Base-by-base conservation (phyloP, 2,888 invertebrate species). In the Lordiphosa andalusiaca region DNA sequence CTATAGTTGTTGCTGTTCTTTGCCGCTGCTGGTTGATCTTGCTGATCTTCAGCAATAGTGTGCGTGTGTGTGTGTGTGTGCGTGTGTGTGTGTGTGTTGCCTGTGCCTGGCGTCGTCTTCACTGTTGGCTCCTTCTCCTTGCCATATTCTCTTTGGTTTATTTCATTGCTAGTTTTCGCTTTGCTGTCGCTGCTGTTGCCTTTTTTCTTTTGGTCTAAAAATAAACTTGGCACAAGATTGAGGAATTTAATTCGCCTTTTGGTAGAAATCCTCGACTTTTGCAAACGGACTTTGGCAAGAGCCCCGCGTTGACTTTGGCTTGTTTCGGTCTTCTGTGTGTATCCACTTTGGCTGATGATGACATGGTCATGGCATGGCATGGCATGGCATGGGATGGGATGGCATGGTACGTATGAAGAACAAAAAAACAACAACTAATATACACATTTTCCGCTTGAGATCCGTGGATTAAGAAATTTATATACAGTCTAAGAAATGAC, bases 221-320 rank as follows among this genome's bases (percentile, higher is more conserved):
- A 85, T 85, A 84, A 86, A 84, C 85, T 67, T 71, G 72, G 69
- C 76, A 66, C 70, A 83, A 76, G 85, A 83, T 80, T 80, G 78
- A 85, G 86, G 86, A 84, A 84, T 86, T 85, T 86, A 85, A 85
- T 84, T 85, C 84, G 86, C 85, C 85, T 85, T 85, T 85, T 84
- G 84, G 78, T 84, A 82, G 84, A 80, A 81, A 80, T 84, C 84
- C 82, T 81, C 84, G 69, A 73, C 82, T 84, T 84, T 81, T 82
- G 82, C 74, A 82, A 81, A 81, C 84, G 84, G 74, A 84, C 78
- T 80, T 80, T 80, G 78, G 82, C 64, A 73, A 71, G 57, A 60
- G 19, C 30, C 39, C 56, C 19, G 50, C 50, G 50, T 58, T 54
- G 53, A 35, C 51, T 53, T 49, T 50, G 50, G 39, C 44, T 50